Percentiles rank a stretch among this genome's conserved stretches.
Conservation (phyloP, 2,888 invertebrate genomes). For the Eulithis prunata region DNA sequence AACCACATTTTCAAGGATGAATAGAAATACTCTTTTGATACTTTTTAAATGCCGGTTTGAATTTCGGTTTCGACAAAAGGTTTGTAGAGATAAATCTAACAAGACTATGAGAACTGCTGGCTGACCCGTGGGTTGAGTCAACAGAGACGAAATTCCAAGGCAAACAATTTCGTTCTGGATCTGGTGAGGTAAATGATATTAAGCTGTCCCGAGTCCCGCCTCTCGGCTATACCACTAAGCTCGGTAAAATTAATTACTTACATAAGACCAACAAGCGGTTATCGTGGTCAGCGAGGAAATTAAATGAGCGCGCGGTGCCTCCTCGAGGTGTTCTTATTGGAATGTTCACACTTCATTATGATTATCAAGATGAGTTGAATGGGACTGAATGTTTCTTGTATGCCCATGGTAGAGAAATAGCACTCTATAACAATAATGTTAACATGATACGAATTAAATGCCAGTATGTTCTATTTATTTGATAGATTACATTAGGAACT, state of each 20-base stretch:
- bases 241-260: constrained; percentile 73
- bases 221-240: constrained; percentile 57
- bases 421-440: not conserved
- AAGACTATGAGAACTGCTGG: not conserved
- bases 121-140: no score
- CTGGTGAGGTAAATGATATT: constrained; percentile 48
- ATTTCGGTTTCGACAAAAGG: not conserved
- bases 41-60: not conserved
- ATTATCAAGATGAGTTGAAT: not conserved
- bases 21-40: constrained; percentile 3
- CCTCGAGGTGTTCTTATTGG: constrained; percentile 56
- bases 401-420: not conserved
- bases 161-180: constrained; percentile 38
- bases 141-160: not conserved
- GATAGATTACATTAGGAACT: constrained; percentile 2
- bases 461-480: not conserved
- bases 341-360: constrained; percentile 37
- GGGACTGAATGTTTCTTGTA: constrained; percentile 1
- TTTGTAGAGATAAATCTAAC: not conserved
- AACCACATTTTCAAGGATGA: constrained; percentile 19
- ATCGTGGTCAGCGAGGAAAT: constrained; percentile 71
- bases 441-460: no score
- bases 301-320: constrained; percentile 64
- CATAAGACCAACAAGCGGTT: constrained; percentile 71
- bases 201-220: constrained; percentile 6